These are phyloP conservation scores for Gorsachius magnificus DNA, from an alignment of 2,797 vertebrate genomes.

Conservation along the genomic window DNA sequence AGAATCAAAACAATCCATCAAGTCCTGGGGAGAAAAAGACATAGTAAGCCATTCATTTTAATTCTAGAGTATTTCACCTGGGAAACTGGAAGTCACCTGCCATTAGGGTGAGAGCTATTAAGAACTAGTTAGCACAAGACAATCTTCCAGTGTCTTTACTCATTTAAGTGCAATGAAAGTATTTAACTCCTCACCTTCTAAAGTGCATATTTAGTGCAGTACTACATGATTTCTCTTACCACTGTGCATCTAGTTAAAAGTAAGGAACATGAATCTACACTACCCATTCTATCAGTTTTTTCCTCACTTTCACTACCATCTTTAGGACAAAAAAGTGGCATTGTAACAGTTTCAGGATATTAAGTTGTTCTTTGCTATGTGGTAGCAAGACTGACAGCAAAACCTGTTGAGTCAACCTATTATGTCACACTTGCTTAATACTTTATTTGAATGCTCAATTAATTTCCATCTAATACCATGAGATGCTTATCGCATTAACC, in stretches of 20 bases:
- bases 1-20: constrained; percentile 82
- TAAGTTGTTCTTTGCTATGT: neutral
- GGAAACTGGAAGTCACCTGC: neutral
- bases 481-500: neutral
- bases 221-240: neutral
- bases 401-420: neutral
- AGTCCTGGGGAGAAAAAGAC: constrained; percentile 75
- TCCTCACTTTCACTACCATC: neutral
- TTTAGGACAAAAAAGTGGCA: neutral
- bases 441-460: neutral
- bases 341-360: neutral
- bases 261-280: neutral
- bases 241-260: neutral
- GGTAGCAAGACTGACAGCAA: neutral
- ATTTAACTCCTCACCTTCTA: neutral
- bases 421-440: neutral
- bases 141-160: neutral
- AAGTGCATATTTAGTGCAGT: neutral
- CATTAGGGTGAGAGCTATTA: neutral
- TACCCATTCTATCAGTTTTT: neutral
- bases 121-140: neutral
- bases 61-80: neutral
- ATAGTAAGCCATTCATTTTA: neutral
- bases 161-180: neutral
- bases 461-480: neutral